Base-by-base conservation (phyloP, 2,888 invertebrate genomes). In the Noctua janthina region DNA sequence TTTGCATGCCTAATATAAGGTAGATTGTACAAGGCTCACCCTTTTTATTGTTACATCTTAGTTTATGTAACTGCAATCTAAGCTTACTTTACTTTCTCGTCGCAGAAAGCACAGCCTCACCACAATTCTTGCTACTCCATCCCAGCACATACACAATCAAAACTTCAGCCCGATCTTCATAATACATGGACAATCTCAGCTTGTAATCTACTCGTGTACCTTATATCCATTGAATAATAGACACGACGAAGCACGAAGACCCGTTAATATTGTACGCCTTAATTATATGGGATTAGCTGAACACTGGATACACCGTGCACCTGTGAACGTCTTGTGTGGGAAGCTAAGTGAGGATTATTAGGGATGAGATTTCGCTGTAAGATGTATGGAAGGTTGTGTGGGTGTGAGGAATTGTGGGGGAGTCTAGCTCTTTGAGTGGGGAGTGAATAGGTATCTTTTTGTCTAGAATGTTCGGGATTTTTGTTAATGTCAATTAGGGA, bases 151-250 rank as follows among this genome's bases (percentile, higher is more conserved):
- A 29, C 74, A 84, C 79, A 76, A 84, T 76, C 78, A 87, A 81
- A 86, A 87, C 74, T 79, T 84, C 71, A 67, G 8, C 67, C 70
- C 59, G 56, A 76, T 74, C 83, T 89, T 83, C 87, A 90, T 90
- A 88, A 89, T 90, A 82, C 90, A 90, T 89, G 79, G 74, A 82
- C 90, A 90, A 92, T 92, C 92, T 91, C 89, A 39, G 90, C 87
- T 81, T 89, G 90, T 90, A 90, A 90, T 90, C 87, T 82, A 79
- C 81, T 89, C 87, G 83, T 83, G 79, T 76, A 86, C 80, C 81
- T 68, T n/a, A 84, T 81, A 86, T 86, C 89, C 90, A 89, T 90
- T 94, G 93, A 93, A 94, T 94, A 94, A 93, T 93, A 91, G 83
- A 90, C 78, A 80, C 66, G 84, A 86, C 79, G 89, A 86, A 91